Percentiles rank a stretch among this genome's conserved stretches.
These are phyloP conservation scores for Apogon talboti DNA, from an alignment of 2,797 vertebrate species.

Conservation along the genomic window DNA sequence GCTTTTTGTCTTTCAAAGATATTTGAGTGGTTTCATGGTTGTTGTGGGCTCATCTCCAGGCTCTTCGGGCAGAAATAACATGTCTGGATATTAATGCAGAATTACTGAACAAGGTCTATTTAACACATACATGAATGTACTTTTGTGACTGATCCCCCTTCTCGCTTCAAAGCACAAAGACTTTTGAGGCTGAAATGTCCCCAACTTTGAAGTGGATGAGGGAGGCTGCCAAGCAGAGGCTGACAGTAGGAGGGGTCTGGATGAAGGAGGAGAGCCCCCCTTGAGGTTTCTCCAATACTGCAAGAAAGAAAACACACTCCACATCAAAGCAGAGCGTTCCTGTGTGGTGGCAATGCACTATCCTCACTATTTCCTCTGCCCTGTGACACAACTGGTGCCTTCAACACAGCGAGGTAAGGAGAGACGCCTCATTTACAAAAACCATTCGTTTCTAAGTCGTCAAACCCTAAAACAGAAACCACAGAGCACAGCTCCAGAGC, in stretches of 20 bases:
- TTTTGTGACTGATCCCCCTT: slow-evolving; percentile 21
- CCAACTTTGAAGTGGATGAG: slow-evolving; percentile 58
- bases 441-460: not conserved
- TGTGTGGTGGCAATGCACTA: not conserved
- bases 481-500: not conserved
- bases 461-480: not conserved
- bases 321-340: slow-evolving; percentile 38
- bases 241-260: slow-evolving; percentile 45
- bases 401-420: not conserved
- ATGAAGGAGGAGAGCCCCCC: slow-evolving; percentile 53
- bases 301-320: slow-evolving; percentile 10
- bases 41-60: slow-evolving; percentile 34
- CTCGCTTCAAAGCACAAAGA: slow-evolving; percentile 37
- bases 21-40: slow-evolving; percentile 3
- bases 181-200: slow-evolving; percentile 49
- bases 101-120: slow-evolving; percentile 15
- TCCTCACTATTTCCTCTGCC: slow-evolving; percentile 9
- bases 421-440: not conserved
- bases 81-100: slow-evolving; percentile 12
- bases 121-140: slow-evolving; percentile 7
- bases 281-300: slow-evolving; percentile 21
- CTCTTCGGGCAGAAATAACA: slow-evolving; percentile 19
- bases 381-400: not conserved
- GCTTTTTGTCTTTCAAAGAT: slow-evolving; percentile 7
- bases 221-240: slow-evolving; percentile 38